phyloP scores from a whole-genome alignment of 2,888 invertebrate genomes.

The Troglohyphantes excavatus region DNA sequence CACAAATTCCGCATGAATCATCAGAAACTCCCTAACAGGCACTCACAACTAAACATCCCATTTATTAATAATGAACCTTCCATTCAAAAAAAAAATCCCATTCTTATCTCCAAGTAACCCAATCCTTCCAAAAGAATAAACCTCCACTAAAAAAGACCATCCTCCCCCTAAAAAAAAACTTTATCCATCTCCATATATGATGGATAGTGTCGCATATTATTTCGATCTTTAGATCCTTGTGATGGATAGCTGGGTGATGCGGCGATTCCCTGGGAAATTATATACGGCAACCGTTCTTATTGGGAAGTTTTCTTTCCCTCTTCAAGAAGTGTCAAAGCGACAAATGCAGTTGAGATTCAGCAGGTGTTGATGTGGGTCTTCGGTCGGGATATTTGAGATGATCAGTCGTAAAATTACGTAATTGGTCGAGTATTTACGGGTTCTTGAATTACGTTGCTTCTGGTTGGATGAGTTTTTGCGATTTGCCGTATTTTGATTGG shows the following conservation, averaged over 20 bases:
- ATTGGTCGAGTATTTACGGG: not conserved
- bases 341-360: not conserved
- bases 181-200: conserved; percentile 40
- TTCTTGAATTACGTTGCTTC: not conserved
- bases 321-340: conserved; percentile 1
- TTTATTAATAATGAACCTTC: not conserved
- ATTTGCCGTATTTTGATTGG: too few relatives aligned
- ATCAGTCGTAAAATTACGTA: not conserved
- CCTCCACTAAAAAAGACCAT: conserved; percentile 26
- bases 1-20: too few relatives aligned
- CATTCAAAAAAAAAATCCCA: not conserved
- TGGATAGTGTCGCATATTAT: conserved; percentile 51
- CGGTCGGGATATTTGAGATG: not conserved
- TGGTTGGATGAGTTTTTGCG: too few relatives aligned
- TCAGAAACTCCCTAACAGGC: too few relatives aligned
- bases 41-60: not conserved
- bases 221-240: conserved; percentile 54
- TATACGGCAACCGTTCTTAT: not conserved
- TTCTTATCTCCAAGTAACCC: conserved; percentile 35
- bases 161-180: conserved; percentile 26
- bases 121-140: conserved; percentile 13
- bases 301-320: not conserved
- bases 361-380: not conserved
- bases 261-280: conserved; percentile 1
- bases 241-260: conserved; percentile 47